Conservation (phyloP, 2,888 invertebrate genomes). For the Meandrusa payeni region DNA sequence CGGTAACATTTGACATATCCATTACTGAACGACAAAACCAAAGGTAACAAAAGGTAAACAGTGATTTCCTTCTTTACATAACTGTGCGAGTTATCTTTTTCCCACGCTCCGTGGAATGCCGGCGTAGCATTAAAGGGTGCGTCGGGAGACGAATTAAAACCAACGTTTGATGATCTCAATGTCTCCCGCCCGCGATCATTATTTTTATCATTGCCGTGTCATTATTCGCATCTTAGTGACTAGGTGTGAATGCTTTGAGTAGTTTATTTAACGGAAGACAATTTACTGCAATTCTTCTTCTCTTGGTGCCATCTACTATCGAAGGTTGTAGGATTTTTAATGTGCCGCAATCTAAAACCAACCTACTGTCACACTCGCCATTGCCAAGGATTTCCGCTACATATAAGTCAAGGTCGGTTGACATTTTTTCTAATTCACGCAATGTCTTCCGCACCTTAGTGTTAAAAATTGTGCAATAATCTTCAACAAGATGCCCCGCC, state of each 20-base stretch:
- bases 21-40: constrained; percentile 45
- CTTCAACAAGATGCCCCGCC: too few species aligned
- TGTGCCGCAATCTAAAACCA: too few species aligned
- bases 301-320: too few species aligned
- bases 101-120: constrained; percentile 58
- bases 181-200: constrained; percentile 36
- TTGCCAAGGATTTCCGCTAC: too few species aligned
- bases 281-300: neutral
- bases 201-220: constrained; percentile 33
- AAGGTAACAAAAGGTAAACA: constrained; percentile 57
- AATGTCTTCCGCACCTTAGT: too few species aligned
- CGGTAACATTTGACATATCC: constrained; percentile 2
- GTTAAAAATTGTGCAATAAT: too few species aligned
- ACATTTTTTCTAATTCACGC: too few species aligned
- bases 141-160: constrained; percentile 30
- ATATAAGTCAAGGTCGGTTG: too few species aligned
- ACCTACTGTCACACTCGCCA: too few species aligned
- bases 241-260: constrained; percentile 18
- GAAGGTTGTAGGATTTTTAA: too few species aligned
- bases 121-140: constrained; percentile 38
- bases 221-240: constrained; percentile 35
- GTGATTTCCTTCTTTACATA: constrained; percentile 67
- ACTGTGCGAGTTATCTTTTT: constrained; percentile 59
- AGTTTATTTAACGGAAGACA: constrained; percentile 7
- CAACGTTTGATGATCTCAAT: constrained; percentile 43